phyloP scores from a whole-genome alignment of 2,113 vertebrate species.

The Butastur rufipennis region DNA sequence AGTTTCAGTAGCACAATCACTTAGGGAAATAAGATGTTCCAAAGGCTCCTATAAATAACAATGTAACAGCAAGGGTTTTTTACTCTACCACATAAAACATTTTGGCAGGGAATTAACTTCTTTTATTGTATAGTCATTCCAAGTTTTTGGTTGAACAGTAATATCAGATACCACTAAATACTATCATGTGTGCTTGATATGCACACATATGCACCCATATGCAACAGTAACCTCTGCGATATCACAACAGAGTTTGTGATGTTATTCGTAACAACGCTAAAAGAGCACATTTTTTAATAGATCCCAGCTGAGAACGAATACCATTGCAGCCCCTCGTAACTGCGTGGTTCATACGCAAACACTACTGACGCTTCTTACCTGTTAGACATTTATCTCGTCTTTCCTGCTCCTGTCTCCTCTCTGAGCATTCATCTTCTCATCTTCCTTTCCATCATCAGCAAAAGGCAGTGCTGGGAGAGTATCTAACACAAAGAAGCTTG shows the following conservation, averaged over 20 bases:
- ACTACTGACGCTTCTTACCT: not conserved
- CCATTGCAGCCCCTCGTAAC: not conserved
- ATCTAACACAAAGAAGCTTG: not conserved
- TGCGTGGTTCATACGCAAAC: not conserved
- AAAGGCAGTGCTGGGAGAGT: not conserved
- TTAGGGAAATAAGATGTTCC: not conserved
- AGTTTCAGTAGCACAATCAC: not conserved
- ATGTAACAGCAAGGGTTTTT: not conserved
- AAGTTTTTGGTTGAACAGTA: not conserved
- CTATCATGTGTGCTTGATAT: no score
- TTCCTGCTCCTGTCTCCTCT: not conserved
- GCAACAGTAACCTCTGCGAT: not conserved
- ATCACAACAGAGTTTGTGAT: not conserved
- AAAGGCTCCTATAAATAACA: not conserved
- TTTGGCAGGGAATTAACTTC: not conserved
- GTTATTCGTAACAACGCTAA: accelerated
- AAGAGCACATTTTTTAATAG: not conserved
- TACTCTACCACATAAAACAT: not conserved
- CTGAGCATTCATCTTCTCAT: not conserved
- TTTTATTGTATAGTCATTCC: not conserved
- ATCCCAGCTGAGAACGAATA: not conserved
- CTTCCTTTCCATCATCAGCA: not conserved
- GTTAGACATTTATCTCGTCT: not conserved
- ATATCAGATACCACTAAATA: not conserved
- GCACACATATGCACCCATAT: no score